These are phyloP conservation scores for Chymomyza fuscimana DNA, from an alignment of 2,888 invertebrate species.

Conservation along the genomic window DNA sequence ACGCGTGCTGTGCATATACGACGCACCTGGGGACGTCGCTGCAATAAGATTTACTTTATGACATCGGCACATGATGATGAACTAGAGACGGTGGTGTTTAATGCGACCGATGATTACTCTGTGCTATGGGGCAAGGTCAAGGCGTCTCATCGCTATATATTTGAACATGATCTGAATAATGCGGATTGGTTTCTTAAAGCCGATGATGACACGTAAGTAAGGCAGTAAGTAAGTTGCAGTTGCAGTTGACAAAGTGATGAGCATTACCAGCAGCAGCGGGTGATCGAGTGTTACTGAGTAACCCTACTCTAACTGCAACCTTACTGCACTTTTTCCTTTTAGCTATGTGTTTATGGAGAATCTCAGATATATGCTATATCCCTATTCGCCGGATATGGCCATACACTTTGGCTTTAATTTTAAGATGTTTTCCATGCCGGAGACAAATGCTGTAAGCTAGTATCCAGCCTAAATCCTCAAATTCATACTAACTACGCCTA, in stretches of 20 bases:
- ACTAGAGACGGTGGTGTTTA: slow-evolving; percentile 89
- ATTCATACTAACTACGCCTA: slow-evolving; percentile 45
- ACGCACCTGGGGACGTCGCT: slow-evolving; percentile 96
- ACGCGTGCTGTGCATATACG: slow-evolving; percentile 93
- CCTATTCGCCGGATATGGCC: slow-evolving; percentile 85
- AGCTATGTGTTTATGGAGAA: slow-evolving; percentile 85
- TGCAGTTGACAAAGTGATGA: too few species aligned
- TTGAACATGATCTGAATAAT: slow-evolving; percentile 88
- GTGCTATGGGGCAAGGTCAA: slow-evolving; percentile 98
- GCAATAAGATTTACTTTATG: slow-evolving; percentile 93
- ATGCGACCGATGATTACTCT: slow-evolving; percentile 88
- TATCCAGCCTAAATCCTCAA: not conserved
- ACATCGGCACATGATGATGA: slow-evolving; percentile 86
- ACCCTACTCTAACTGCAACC: not conserved
- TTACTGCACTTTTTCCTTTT: not conserved
- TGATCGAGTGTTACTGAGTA: not conserved
- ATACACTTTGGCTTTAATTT: slow-evolving; percentile 94
- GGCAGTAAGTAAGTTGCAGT: too few species aligned
- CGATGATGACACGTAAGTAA: slow-evolving; percentile 96
- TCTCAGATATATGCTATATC: slow-evolving; percentile 90
- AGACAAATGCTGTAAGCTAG: slow-evolving; percentile 78
- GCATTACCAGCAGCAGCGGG: too few species aligned
- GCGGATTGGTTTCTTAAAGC: slow-evolving; percentile 99
- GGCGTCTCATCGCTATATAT: slow-evolving; percentile 92
- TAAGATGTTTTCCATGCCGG: slow-evolving; percentile 82